These are phyloP conservation scores for Penaeus japonicus DNA, from an alignment of 1,140 invertebrate species.

Conservation along the genomic window DNA sequence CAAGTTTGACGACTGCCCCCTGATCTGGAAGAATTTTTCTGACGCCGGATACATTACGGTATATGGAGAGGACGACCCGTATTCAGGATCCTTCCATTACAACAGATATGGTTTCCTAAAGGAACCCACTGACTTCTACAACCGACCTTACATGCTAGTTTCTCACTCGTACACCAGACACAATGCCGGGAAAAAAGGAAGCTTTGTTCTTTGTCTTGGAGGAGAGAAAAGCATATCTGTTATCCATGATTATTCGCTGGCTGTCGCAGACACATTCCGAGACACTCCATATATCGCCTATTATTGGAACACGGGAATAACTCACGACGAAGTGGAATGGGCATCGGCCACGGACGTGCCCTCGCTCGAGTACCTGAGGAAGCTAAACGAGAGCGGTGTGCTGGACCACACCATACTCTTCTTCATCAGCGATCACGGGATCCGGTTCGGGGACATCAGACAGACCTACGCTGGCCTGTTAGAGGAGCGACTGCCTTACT, in stretches of 20 bases:
- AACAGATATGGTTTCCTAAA: slow-evolving; percentile 64
- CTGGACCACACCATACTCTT: slow-evolving; percentile 73
- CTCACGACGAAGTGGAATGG: background rate
- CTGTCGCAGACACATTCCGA: background rate
- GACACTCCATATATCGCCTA: background rate
- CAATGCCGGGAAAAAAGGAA: background rate
- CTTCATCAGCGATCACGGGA: slow-evolving; percentile 91
- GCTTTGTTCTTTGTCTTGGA: background rate
- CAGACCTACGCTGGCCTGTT: slow-evolving; percentile 83
- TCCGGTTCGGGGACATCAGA: slow-evolving; percentile 82
- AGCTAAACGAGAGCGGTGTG: slow-evolving; percentile 59
- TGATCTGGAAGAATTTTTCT: slow-evolving; percentile 68
- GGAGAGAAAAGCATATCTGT: background rate
- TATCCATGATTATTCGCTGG: background rate
- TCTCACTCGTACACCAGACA: background rate
- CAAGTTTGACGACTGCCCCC: slow-evolving; percentile 64
- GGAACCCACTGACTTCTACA: slow-evolving; percentile 66
- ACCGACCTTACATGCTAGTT: slow-evolving; percentile 61
- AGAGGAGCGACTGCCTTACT: slow-evolving; percentile 88
- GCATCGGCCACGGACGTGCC: background rate
- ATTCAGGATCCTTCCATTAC: slow-evolving; percentile 68
- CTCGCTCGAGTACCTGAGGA: background rate
- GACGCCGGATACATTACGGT: slow-evolving; percentile 65
- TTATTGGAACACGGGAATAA: background rate
- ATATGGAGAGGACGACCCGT: slow-evolving; percentile 66